Conservation (phyloP, 2,113 vertebrate genomes). For the Bubalus kerabau region DNA sequence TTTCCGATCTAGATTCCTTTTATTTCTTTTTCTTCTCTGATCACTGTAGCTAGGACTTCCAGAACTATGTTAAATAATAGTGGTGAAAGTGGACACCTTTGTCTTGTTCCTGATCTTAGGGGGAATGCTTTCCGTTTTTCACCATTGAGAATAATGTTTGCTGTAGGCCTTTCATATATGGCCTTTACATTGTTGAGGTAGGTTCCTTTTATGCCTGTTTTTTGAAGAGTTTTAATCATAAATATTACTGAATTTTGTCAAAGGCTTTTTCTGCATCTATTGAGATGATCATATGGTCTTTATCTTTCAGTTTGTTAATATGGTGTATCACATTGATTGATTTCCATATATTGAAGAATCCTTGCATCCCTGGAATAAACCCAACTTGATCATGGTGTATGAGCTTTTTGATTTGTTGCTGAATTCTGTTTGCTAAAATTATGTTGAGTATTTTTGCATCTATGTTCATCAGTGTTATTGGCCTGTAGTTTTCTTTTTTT, state of each 20-base stretch:
- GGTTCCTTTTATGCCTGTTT: background rate
- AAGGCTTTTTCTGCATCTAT: background rate
- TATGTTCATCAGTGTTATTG: background rate
- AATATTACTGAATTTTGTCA: background rate
- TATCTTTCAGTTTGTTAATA: background rate
- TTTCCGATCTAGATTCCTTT: background rate
- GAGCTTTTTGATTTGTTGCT: background rate
- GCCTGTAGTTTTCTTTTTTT: background rate
- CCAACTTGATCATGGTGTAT: background rate
- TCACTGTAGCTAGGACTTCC: rapidly evolving
- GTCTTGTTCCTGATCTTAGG: background rate
- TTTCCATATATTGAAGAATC: background rate
- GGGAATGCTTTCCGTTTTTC: background rate
- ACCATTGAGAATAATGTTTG: background rate
- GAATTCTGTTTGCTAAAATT: background rate
- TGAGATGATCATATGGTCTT: background rate
- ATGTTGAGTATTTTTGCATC: background rate
- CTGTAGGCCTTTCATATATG: background rate
- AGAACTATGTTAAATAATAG: background rate
- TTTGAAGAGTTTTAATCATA: background rate
- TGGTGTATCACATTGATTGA: background rate
- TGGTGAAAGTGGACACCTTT: background rate
- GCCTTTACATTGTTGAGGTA: background rate
- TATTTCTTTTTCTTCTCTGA: background rate
- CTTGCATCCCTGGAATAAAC: background rate